Evolutionary conservation across 1,140 invertebrate genomes (phyloP).

Genomic region (Whitmania pigra): DNA sequence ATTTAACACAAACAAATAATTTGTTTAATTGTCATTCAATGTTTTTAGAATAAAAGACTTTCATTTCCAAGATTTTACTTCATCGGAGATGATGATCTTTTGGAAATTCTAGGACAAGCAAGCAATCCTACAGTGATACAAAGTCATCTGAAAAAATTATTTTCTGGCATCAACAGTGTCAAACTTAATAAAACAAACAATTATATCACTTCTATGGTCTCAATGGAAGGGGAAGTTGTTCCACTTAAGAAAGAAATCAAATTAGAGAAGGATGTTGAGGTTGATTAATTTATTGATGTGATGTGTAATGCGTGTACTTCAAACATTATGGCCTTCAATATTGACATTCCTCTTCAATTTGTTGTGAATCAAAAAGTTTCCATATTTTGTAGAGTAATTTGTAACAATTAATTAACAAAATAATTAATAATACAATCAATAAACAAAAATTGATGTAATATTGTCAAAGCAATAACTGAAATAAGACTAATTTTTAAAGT

Average conservation of each 20-base stretch:
- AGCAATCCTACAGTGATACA: constrained; percentile 76
- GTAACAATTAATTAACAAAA: no score
- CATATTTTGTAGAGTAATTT: no score
- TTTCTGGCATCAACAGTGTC: constrained; percentile 58
- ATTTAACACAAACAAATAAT: background rate
- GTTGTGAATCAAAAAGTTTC: no score
- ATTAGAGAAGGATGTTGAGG: constrained; percentile 68
- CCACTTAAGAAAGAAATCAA: constrained; percentile 59
- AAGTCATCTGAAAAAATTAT: constrained; percentile 83
- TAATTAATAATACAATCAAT: no score
- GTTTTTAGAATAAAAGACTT: constrained; percentile 71
- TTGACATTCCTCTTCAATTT: no score
- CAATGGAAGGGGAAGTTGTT: constrained; percentile 72
- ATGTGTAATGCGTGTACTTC: background rate
- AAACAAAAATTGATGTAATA: no score
- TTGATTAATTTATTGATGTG: constrained; percentile 33
- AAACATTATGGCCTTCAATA: no score
- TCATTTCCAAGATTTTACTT: constrained; percentile 91
- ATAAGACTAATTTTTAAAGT: background rate
- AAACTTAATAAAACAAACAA: constrained; percentile 29
- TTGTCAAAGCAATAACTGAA: no score
- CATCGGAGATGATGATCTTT: constrained; percentile 84
- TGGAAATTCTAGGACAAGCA: constrained; percentile 76
- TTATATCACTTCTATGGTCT: constrained; percentile 61
- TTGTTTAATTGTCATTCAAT: constrained; percentile 16